These are phyloP conservation scores for Sebastes miniatus DNA, from an alignment of 2,797 vertebrate species.

Conservation along the genomic window DNA sequence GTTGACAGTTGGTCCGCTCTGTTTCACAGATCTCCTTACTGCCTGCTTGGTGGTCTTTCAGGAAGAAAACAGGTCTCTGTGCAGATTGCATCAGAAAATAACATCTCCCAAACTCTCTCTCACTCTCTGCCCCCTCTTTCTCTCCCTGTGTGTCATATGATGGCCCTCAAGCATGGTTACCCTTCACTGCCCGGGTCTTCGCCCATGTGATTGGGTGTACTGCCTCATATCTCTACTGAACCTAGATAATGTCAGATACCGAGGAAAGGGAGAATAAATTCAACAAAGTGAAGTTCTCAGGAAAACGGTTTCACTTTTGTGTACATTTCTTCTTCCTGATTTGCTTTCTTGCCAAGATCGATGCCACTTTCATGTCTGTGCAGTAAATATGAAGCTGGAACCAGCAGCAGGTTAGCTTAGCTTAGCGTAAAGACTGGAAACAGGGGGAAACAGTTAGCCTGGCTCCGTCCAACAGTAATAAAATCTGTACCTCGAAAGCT, in stretches of 20 bases:
- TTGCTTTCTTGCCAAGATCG: background rate
- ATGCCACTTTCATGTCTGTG: background rate
- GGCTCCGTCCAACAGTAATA: background rate
- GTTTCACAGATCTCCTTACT: slow-evolving; percentile 78
- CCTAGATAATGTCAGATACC: slow-evolving; percentile 26
- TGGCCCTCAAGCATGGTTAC: slow-evolving; percentile 63
- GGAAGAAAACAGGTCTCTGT: slow-evolving; percentile 70
- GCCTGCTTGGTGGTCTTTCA: slow-evolving; percentile 75
- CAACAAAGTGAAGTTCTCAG: slow-evolving; percentile 15
- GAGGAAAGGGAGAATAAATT: slow-evolving; percentile 1
- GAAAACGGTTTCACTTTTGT: background rate
- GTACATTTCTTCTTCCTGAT: background rate
- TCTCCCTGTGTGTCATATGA: slow-evolving; percentile 65
- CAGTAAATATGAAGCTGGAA: background rate
- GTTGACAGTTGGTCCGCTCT: slow-evolving; percentile 79
- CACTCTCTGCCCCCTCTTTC: background rate
- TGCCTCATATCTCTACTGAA: slow-evolving; percentile 44
- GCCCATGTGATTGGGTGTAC: slow-evolving; percentile 65
- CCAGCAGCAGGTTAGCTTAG: background rate
- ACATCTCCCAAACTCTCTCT: slow-evolving; percentile 44
- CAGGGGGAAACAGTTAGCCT: background rate
- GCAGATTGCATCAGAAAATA: slow-evolving; percentile 68
- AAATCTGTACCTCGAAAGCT: background rate
- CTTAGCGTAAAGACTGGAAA: background rate
- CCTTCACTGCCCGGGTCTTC: slow-evolving; percentile 55